Percentiles rank a stretch among this genome's conserved stretches.
Evolutionary conservation across 2,113 vertebrate species (phyloP).

Genomic region (Halcyon malimbica): DNA sequence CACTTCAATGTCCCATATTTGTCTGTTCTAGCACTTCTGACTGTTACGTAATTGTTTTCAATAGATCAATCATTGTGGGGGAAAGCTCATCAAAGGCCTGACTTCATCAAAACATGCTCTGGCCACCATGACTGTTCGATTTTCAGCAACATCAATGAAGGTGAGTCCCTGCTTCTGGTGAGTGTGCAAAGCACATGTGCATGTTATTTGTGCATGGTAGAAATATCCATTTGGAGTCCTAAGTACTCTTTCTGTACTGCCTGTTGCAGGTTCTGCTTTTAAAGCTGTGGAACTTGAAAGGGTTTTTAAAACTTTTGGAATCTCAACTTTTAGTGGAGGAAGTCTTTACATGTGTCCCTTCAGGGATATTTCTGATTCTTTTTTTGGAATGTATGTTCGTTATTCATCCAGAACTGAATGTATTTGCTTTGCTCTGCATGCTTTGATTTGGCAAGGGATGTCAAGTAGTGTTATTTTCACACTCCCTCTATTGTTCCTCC

Average conservation of each 20-base stretch:
- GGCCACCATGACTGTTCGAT: constrained; percentile 87
- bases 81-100: constrained; percentile 86
- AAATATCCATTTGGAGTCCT: neutral
- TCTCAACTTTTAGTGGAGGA: neutral
- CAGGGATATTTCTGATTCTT: neutral
- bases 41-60: neutral
- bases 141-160: constrained; percentile 89
- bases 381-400: neutral
- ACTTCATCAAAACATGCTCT: constrained; percentile 85
- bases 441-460: neutral
- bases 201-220: neutral
- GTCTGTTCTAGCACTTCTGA: neutral
- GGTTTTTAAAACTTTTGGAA: neutral
- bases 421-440: neutral
- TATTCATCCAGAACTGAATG: neutral
- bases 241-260: neutral
- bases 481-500: neutral
- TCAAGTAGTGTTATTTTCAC: neutral
- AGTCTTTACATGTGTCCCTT: neutral
- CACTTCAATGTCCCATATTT: neutral
- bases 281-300: neutral
- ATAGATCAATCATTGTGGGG: constrained; percentile 90
- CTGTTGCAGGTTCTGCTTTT: neutral
- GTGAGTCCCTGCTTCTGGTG: constrained; percentile 53
- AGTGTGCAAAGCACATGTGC: neutral